Base-by-base conservation (phyloP, 2,888 invertebrate genomes). In the Atethmia centrago region DNA sequence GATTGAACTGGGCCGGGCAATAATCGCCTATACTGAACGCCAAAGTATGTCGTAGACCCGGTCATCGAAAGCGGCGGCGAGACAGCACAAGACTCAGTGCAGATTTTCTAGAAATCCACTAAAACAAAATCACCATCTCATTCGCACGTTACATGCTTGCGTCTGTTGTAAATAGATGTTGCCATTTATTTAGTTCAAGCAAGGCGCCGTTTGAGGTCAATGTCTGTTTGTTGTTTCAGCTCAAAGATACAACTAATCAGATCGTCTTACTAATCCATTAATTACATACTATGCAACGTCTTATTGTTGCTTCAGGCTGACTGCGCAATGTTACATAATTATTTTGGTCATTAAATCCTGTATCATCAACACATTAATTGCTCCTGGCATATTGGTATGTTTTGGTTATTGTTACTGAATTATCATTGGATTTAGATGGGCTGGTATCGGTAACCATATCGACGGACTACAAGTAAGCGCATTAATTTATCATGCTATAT, bases 261-360 rank as follows among this genome's bases (percentile, higher is more conserved):
- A 31, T 25, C 19, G 31, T 36, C 55, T 45, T 12, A 63, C 51
- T 63, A 64, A 71, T 81, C 42, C 47, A 70, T 72, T 63, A 0
- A 81, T 67, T 67, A 63, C 2, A 45, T 9, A 59, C 47, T 49
- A 51, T 19, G 9, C 19, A 8, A 9, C 47, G 21, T 64, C 59
- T 73, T 67, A 77, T 80, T 81, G 72, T 81, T 69, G 63, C 56
- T 64, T 64, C 69, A 59, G 55, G 59, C 59, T 49, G 45, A 81
- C 45, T 59, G 55, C 62, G 28, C 19, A 59, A 12, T 66, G 53
- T 74, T 59, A 74, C 36, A 40, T 71, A 69, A 79, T 79, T 63
- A 79, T 76, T 68, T 72, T 36, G 66, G 49, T 67, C 25, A 76
- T 82, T 82, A 71, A 73, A 70, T 55, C 55, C 9, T 36, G 19